Percentiles rank a stretch among this genome's conserved stretches.
Evolutionary conservation across 2,797 vertebrate species (phyloP).

Genomic region (Acanthurus tractus): DNA sequence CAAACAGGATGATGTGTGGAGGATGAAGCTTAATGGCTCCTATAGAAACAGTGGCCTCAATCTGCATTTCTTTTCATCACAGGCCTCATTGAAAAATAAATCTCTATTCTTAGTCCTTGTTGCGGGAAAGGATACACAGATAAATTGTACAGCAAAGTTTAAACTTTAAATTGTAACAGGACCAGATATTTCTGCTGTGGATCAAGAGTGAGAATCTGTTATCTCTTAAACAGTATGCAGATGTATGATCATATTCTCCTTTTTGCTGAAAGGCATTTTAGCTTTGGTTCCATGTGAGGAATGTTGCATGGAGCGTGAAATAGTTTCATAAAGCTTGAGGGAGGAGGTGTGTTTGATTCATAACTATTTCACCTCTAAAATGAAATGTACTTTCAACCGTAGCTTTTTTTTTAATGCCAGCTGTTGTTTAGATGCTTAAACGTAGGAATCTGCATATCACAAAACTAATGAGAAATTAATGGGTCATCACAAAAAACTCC

Average conservation of each 20-base stretch:
- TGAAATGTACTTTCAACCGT: slow-evolving; percentile 59
- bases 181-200: slow-evolving; percentile 6
- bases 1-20: slow-evolving; percentile 74
- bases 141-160: background rate
- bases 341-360: slow-evolving; percentile 73
- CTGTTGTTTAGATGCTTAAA: slow-evolving; percentile 74
- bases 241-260: slow-evolving; percentile 24
- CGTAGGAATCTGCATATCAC: slow-evolving; percentile 70
- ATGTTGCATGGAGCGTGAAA: slow-evolving; percentile 76
- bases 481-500: slow-evolving; percentile 66
- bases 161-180: background rate
- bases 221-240: slow-evolving; percentile 38
- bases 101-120: slow-evolving; percentile 55
- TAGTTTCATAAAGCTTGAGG: slow-evolving; percentile 74
- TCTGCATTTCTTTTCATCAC: slow-evolving; percentile 72
- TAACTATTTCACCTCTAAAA: slow-evolving; percentile 67
- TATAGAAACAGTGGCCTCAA: slow-evolving; percentile 64
- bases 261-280: slow-evolving; percentile 39
- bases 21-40: slow-evolving; percentile 74
- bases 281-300: slow-evolving; percentile 56
- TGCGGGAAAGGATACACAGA: background rate
- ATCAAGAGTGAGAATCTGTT: slow-evolving; percentile 29
- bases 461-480: slow-evolving; percentile 81
- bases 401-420: slow-evolving; percentile 61
- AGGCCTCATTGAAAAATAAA: slow-evolving; percentile 48